A percentile compares a stretch with the other conserved stretches of the same genome.
These are phyloP conservation scores for Prochilodus magdalenae DNA, from an alignment of 2,113 vertebrate genomes.

Conservation along the genomic window DNA sequence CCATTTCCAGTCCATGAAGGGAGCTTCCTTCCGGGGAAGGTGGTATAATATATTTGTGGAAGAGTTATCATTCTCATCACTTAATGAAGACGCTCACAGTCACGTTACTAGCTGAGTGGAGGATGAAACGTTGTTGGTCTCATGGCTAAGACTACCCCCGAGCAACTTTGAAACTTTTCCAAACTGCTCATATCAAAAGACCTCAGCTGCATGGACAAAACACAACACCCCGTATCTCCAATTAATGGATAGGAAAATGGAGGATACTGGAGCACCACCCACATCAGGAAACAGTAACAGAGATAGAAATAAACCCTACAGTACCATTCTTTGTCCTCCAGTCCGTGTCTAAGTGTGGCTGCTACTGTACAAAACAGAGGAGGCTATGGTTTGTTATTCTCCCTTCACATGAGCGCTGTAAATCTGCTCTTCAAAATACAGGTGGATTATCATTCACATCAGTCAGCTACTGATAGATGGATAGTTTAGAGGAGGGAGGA, in stretches of 20 bases:
- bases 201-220: neutral
- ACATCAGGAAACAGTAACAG: constrained; percentile 52
- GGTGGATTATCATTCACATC: constrained; percentile 72
- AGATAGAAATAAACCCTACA: constrained; percentile 67
- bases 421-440: constrained; percentile 51
- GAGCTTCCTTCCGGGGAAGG: constrained; percentile 40
- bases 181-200: constrained; percentile 49
- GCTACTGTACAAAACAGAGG: constrained; percentile 64
- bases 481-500: too few species aligned
- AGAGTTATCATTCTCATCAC: constrained; percentile 67
- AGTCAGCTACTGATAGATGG: constrained; percentile 41
- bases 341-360: constrained; percentile 65
- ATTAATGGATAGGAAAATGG: too few species aligned
- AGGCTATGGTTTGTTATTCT: constrained; percentile 69
- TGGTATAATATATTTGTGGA: constrained; percentile 65
- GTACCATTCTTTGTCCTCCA: constrained; percentile 63
- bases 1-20: constrained; percentile 52
- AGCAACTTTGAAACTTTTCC: constrained; percentile 34
- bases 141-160: constrained; percentile 32
- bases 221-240: too few species aligned
- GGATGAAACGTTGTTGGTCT: constrained; percentile 59
- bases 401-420: constrained; percentile 65
- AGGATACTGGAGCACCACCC: constrained; percentile 47
- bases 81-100: constrained; percentile 59
- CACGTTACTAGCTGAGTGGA: constrained; percentile 34